Base-by-base conservation (phyloP, 2,888 invertebrate species). In the Arrhopalites spinosus region DNA sequence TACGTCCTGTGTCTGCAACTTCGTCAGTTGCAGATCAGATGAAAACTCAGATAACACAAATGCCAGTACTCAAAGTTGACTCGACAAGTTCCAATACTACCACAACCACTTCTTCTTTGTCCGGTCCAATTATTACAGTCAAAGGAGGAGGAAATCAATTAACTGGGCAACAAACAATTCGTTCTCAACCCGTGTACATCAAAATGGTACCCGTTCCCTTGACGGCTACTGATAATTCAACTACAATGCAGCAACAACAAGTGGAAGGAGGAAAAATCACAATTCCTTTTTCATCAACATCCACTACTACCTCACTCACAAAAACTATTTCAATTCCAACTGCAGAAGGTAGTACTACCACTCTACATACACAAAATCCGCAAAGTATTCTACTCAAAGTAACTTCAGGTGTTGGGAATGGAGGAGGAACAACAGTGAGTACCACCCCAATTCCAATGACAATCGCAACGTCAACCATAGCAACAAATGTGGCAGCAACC, bases 151-250 rank as follows among this genome's bases (percentile, higher is more conserved):
- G 36, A 25, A 66, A 27, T 66, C 30, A 43, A 45, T 36, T 66
- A 5, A 43, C 45, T 61, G 13, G 45, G 20, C 45, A 45, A 50
- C 63, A 61, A 15, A 23, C 27, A 45, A 47, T 15, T 23, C 66
- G 59, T 43, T 53, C 61, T 17, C 50, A 74, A 17, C 76, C 30
- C 67, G 74, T 68, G 64, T 74, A 56, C 36, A 68, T 74, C 8
- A 74, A 74, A 74, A 74, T 74, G 74, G 61, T 74, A 17, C 68
- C 74, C 8, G 56, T 74, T 29, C 74, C 74, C 1, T 45, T 74
- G 15, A 56, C 74, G 0, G 20, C 43, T 43, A 20, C 71, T 23
- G 27, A 20, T 20, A n/a, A 61, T 5, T 63, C 53, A 36, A 36
- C 36, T 36, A 36, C 36, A 36, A 53, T 5, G 7, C 53, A 59